Evolutionary conservation across 2,113 vertebrate genomes (phyloP).

Genomic region (Chunga burmeisteri): DNA sequence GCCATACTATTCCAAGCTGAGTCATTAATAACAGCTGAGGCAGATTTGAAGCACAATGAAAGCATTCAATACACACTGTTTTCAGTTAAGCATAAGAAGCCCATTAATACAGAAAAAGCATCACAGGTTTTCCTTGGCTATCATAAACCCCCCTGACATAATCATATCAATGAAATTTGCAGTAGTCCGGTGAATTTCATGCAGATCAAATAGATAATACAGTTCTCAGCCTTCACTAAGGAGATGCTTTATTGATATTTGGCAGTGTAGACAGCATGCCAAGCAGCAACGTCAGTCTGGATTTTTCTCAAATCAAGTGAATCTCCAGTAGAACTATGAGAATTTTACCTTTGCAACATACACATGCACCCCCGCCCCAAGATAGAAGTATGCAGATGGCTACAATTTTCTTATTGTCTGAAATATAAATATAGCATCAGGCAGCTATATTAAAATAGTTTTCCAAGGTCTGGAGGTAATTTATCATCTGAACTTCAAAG

Average conservation of each 20-base stretch:
- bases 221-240: neutral
- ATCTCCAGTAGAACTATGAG: neutral
- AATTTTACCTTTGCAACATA: neutral
- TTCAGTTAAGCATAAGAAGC: neutral
- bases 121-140: neutral
- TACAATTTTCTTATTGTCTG: constrained; percentile 41
- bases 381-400: neutral
- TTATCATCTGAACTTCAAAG: constrained; percentile 62
- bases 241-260: constrained; percentile 12
- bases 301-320: neutral
- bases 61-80: neutral
- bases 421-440: constrained; percentile 43
- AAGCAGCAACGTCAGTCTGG: constrained; percentile 9
- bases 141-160: neutral
- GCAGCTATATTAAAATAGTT: neutral
- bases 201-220: neutral
- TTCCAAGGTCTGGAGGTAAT: constrained; percentile 43
- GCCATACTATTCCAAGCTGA: neutral
- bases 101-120: neutral
- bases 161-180: neutral
- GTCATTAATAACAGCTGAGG: neutral
- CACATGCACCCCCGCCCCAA: neutral
- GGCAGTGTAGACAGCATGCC: neutral
- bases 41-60: neutral
- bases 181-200: neutral